Base-by-base conservation (phyloP, 2,888 invertebrate species). In the Cryptus armator region DNA sequence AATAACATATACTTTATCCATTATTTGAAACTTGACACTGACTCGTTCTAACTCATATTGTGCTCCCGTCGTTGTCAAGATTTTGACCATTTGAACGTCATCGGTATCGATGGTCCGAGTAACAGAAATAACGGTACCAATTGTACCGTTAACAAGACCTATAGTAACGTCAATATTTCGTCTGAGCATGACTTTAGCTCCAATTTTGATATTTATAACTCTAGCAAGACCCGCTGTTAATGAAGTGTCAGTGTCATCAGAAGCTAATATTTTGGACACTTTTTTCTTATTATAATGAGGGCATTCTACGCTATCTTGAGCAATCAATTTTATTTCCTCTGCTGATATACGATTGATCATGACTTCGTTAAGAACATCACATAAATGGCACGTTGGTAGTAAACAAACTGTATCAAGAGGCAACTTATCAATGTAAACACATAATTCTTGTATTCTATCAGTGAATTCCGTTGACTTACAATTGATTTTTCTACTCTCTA, bases 121-220 rank as follows among this genome's bases (percentile, higher is more conserved):
- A 44, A 90, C 70, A 7, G 82, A 83, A 82, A 79, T 64, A 16
- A 90, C 75, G 7, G 51, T 84, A 24, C 85, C 89, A n/a, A 90
- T 88, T 0, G 89, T 85, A 16, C 90, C 89, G 83, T 90, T 90
- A 0, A 88, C 85, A 66, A 91, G 83, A 43, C 89, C 89, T 74
- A 88, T 29, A 9, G 84, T 87, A n/a, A 90, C 80, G 64, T 90
- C 88, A 80, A 90, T 89, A 83, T 90, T 90, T 74, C 88, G 86
- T 56, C 86, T 70, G 6, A 91, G 81, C 89, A 89, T 89, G 14
- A 90, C 70, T 76, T 81, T 87, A 9, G 86, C 85, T 46, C 86
- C 87, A 37, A 85, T 67, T 81, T 89, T 89, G 37, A 89, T 71
- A 19, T 51, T 80, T 19, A 90, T 88, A 46, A 51, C 62, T 84